Conservation (phyloP, 2,113 vertebrate genomes). For the Anhinga rufa region DNA sequence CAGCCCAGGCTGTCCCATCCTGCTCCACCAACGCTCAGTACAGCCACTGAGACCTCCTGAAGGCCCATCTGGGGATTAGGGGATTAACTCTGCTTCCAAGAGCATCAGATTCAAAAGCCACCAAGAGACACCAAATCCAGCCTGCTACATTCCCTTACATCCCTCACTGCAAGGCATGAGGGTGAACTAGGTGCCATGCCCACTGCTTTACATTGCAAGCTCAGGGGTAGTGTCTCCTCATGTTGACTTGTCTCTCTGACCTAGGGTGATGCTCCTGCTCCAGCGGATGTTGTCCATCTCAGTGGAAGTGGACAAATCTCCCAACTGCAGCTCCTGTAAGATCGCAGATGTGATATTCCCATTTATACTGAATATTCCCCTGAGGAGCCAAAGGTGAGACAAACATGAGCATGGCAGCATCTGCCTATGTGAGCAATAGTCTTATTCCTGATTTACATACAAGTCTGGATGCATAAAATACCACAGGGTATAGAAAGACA, state of each 20-base stretch:
- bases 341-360: constrained; percentile 84
- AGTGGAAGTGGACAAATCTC: constrained; percentile 88
- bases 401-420: neutral
- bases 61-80: neutral
- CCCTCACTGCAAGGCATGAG: neutral
- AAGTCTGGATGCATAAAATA: neutral
- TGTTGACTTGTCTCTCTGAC: neutral
- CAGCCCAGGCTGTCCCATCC: neutral
- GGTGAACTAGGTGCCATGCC: neutral
- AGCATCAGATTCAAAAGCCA: neutral
- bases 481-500: neutral
- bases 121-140: neutral
- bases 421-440: neutral
- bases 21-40: neutral
- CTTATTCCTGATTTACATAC: neutral
- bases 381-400: constrained; percentile 84
- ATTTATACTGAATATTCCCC: constrained; percentile 73
- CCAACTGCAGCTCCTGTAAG: constrained; percentile 81
- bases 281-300: constrained; percentile 90
- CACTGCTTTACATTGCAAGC: neutral
- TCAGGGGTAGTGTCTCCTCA: neutral
- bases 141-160: rapidly evolving
- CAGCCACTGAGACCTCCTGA: rapidly evolving
- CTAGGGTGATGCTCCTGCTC: constrained; percentile 81
- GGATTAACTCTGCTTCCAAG: neutral